These are phyloP conservation scores for Danionella cerebrum DNA, from an alignment of 2,113 vertebrate genomes.

Conservation along the genomic window DNA sequence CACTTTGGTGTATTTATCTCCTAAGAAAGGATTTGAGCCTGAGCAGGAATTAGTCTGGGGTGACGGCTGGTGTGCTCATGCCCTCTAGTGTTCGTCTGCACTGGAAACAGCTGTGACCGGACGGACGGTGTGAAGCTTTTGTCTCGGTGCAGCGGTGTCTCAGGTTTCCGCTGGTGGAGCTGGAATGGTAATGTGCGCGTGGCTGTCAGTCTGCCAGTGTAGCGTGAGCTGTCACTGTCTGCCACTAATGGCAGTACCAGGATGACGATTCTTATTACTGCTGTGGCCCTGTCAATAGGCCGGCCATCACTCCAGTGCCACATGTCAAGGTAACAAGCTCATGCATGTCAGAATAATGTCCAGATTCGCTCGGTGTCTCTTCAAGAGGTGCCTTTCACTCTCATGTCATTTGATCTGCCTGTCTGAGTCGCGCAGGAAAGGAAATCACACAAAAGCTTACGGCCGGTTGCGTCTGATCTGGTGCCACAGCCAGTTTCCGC, in stretches of 20 bases:
- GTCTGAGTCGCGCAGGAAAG: not conserved
- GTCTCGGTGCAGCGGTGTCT: no score
- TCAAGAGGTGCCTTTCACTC: conserved; percentile 27
- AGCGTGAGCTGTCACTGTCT: conserved; percentile 59
- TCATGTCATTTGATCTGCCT: conserved; percentile 16
- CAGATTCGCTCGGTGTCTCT: conserved; percentile 40
- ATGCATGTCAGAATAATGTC: conserved; percentile 25
- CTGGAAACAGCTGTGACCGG: not conserved
- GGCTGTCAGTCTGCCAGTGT: conserved; percentile 32
- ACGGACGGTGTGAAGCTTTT: no score
- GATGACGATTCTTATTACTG: conserved; percentile 67
- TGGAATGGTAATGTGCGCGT: conserved; percentile 6
- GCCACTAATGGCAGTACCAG: conserved; percentile 62
- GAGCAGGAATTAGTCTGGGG: no score
- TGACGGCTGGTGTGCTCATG: not conserved
- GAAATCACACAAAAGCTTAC: conserved; percentile 10
- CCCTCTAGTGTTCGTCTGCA: not conserved
- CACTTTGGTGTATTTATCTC: no score
- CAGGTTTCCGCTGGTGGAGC: no score
- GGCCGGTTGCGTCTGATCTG: conserved; percentile 5
- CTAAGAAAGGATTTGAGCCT: no score
- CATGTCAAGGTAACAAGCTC: conserved; percentile 35
- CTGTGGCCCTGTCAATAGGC: conserved; percentile 66
- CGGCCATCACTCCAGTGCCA: conserved; percentile 53
- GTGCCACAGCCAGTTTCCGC: not conserved